A percentile compares a stretch with the other conserved stretches of the same genome.
phyloP scores from a whole-genome alignment of 2,797 vertebrate genomes.

The Prionace glauca region DNA sequence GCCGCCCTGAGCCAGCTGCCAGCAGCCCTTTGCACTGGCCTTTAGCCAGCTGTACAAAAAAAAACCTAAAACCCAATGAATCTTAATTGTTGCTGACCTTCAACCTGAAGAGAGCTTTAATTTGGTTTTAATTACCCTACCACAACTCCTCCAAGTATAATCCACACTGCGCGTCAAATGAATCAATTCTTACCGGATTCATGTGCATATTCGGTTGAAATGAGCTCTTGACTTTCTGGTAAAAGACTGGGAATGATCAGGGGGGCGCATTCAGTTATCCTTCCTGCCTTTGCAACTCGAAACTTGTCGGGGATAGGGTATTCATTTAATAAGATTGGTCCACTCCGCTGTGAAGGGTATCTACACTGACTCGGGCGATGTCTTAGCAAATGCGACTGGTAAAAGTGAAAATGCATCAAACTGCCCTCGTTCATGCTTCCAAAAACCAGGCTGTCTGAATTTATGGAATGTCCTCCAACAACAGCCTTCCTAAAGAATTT shows the following conservation, averaged over 20 bases:
- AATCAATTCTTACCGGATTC: not conserved
- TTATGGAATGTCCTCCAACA: not conserved
- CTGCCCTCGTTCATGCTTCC: not conserved
- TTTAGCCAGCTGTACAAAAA: not conserved
- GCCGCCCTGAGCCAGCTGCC: not conserved
- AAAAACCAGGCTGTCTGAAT: not conserved
- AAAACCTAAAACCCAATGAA: not conserved
- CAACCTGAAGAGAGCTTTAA: not conserved
- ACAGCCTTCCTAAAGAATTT: too few species aligned
- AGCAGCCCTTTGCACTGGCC: not conserved
- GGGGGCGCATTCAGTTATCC: not conserved
- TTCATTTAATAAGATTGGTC: not conserved
- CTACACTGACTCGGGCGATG: not conserved
- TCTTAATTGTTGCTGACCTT: conserved; percentile 14
- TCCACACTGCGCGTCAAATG: not conserved
- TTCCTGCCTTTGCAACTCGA: not conserved
- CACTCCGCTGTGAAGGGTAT: not conserved
- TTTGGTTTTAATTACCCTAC: conserved; percentile 11
- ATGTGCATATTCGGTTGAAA: not conserved
- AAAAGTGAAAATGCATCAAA: not conserved
- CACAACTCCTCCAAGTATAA: conserved; percentile 4
- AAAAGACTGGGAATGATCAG: not conserved
- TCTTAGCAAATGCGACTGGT: not conserved
- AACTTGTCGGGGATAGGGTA: not conserved
- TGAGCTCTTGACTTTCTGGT: not conserved